Evolutionary conservation across 2,113 vertebrate genomes (phyloP).

Genomic region (Phainopepla nitens): DNA sequence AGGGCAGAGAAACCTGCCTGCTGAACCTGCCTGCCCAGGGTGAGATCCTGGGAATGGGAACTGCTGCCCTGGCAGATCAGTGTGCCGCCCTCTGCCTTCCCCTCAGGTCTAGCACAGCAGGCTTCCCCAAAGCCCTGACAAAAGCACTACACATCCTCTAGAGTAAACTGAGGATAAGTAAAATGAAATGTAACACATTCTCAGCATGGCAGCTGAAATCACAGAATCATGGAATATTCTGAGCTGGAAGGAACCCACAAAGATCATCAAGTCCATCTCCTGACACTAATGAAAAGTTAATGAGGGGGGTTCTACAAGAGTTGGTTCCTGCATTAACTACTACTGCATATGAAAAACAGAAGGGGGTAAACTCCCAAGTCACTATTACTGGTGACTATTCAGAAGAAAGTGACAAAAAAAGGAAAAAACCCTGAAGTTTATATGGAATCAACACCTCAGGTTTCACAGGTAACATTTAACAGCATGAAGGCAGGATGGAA

Average conservation of each 20-base stretch:
- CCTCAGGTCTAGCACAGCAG: fast-evolving
- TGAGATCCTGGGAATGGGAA: background rate
- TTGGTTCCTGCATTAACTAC: conserved; percentile 30
- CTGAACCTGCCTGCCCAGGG: background rate
- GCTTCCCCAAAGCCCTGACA: background rate
- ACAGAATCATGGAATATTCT: background rate
- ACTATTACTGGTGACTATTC: background rate
- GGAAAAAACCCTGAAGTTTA: fast-evolving
- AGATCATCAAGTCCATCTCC: background rate
- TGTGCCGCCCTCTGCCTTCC: background rate
- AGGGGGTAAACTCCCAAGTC: background rate
- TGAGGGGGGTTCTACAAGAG: background rate
- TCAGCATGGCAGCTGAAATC: background rate
- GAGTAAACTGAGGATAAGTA: too few relatives aligned
- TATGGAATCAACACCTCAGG: background rate
- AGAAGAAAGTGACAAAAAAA: background rate
- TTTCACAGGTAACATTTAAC: background rate
- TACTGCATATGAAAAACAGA: background rate
- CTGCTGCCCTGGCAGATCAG: background rate
- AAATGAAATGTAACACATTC: fast-evolving
- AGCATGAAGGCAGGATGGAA: background rate
- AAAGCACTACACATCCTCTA: too few relatives aligned
- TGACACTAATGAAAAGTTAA: background rate
- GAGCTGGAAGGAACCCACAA: background rate
- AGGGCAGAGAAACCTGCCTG: background rate